Conservation (phyloP, 2,113 vertebrate species). For the Anoura caudifer region DNA sequence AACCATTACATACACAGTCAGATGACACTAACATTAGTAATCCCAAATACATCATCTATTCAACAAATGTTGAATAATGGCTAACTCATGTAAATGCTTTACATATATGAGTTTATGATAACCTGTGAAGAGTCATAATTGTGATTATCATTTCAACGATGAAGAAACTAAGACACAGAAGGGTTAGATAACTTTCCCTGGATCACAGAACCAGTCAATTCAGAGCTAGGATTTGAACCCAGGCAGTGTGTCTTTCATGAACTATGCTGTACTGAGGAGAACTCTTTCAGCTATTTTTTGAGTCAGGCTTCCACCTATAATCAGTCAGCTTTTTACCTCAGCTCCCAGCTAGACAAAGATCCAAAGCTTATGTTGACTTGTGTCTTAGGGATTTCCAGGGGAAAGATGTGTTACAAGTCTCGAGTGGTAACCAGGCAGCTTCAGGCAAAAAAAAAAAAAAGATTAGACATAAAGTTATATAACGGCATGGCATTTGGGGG, state of each 20-base stretch:
- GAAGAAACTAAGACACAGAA: not conserved
- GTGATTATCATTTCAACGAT: slow-evolving; percentile 13
- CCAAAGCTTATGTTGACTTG: slow-evolving; percentile 4
- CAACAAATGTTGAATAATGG: not conserved
- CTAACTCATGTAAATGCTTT: slow-evolving; percentile 20
- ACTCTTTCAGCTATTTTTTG: not conserved
- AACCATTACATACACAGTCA: slow-evolving; percentile 39
- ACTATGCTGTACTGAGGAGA: not conserved
- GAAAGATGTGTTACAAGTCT: not conserved
- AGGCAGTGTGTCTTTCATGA: not conserved
- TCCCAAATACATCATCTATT: slow-evolving; percentile 40
- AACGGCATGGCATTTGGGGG: not conserved
- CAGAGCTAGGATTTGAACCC: not conserved
- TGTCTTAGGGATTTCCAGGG: not conserved
- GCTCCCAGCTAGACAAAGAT: not conserved
- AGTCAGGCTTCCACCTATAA: not conserved
- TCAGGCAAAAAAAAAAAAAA: not conserved
- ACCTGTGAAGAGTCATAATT: not conserved
- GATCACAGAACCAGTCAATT: not conserved
- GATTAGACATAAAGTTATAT: not conserved
- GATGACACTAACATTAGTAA: slow-evolving; percentile 31
- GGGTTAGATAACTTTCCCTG: not conserved
- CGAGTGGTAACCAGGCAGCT: not conserved
- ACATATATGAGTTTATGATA: slow-evolving; percentile 18
- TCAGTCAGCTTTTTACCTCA: not conserved